phyloP scores from a whole-genome alignment of 2,888 invertebrate genomes.

The Pandemis corylana region DNA sequence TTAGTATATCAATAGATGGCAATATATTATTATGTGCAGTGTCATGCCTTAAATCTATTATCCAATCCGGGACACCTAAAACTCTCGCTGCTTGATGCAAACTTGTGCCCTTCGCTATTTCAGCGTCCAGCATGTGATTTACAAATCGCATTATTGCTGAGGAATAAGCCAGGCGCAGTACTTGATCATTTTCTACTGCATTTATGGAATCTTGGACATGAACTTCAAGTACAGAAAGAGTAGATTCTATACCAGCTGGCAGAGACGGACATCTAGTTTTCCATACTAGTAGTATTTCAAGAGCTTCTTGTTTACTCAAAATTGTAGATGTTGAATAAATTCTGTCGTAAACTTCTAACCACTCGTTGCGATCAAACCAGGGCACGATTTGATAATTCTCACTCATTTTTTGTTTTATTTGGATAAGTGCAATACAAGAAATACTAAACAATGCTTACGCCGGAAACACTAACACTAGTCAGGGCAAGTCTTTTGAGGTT shows the following conservation, averaged over 20 bases:
- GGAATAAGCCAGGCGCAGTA: slow-evolving; percentile 85
- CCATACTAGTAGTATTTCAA: slow-evolving; percentile 83
- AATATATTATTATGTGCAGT: slow-evolving; percentile 89
- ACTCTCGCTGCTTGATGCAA: slow-evolving; percentile 86
- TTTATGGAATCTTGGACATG: slow-evolving; percentile 66
- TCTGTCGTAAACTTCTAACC: slow-evolving; percentile 78
- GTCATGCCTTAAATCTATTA: slow-evolving; percentile 91
- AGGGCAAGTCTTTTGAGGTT: not conserved
- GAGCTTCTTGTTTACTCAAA: slow-evolving; percentile 67
- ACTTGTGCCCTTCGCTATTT: slow-evolving; percentile 80
- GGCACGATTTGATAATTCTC: slow-evolving; percentile 64
- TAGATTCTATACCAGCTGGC: slow-evolving; percentile 86
- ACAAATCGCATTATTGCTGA: slow-evolving; percentile 87
- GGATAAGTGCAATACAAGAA: not conserved
- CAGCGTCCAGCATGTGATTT: slow-evolving; percentile 86
- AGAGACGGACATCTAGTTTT: slow-evolving; percentile 83
- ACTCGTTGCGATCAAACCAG: slow-evolving; percentile 80
- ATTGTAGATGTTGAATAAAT: slow-evolving; percentile 66
- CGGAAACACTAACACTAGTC: not conserved
- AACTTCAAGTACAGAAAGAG: slow-evolving; percentile 83
- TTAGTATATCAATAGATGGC: slow-evolving; percentile 86
- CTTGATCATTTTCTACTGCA: slow-evolving; percentile 65
- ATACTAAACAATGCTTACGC: not conserved
- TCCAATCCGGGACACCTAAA: slow-evolving; percentile 91
- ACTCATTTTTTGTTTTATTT: slow-evolving; percentile 1